Conservation (phyloP, 2,888 invertebrate genomes). For the Ormyrus nitidulus region DNA sequence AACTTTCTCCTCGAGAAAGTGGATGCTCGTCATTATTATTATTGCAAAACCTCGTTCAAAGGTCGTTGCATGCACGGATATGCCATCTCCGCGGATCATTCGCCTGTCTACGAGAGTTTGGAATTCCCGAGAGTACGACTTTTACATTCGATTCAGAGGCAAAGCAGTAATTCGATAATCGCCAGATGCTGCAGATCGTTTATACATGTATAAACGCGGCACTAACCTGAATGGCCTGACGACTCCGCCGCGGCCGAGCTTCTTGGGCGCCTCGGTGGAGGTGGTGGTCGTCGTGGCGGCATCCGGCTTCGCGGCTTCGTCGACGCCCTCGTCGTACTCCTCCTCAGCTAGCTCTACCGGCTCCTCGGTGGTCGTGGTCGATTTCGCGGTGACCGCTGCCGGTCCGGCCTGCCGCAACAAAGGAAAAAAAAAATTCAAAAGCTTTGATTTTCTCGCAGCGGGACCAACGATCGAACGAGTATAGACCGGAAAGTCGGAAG, state of each 20-base stretch:
- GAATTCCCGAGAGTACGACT: too few relatives aligned
- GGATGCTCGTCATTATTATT: too few relatives aligned
- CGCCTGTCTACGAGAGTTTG: too few relatives aligned
- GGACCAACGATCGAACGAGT: neutral
- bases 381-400: neutral
- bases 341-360: slow-evolving; percentile 12
- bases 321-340: slow-evolving; percentile 25
- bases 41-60: too few relatives aligned
- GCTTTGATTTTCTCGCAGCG: too few relatives aligned
- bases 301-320: slow-evolving; percentile 10
- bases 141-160: too few relatives aligned
- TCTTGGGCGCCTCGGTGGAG: slow-evolving; percentile 10
- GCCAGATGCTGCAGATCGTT: too few relatives aligned
- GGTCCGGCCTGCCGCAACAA: neutral
- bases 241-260: slow-evolving; percentile 3
- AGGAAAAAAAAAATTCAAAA: neutral
- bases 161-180: too few relatives aligned
- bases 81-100: too few relatives aligned
- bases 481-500: neutral
- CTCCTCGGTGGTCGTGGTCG: slow-evolving; percentile 27
- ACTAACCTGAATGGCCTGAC: slow-evolving; percentile 35
- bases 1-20: too few relatives aligned
- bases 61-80: too few relatives aligned
- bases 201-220: neutral
- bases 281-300: slow-evolving; percentile 21